These are phyloP conservation scores for Zele albiditarsus DNA, from an alignment of 2,888 invertebrate species.

Conservation along the genomic window DNA sequence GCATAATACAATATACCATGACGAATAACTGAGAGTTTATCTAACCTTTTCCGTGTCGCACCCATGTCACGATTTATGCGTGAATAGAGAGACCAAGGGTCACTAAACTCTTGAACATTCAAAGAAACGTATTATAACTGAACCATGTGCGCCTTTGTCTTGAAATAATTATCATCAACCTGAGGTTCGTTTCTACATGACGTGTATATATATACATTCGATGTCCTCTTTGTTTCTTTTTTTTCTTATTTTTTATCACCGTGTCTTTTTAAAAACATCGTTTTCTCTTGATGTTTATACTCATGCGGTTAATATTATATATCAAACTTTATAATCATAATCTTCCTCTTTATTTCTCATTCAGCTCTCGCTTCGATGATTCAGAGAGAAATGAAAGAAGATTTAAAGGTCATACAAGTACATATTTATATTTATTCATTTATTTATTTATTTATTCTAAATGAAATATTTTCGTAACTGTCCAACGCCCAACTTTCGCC, in stretches of 20 bases:
- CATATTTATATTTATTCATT: neutral
- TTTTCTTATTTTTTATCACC: neutral
- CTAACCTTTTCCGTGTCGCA: constrained; percentile 43
- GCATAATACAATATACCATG: constrained; percentile 15
- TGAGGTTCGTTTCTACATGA: neutral
- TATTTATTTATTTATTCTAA: constrained; percentile 20
- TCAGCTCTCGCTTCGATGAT: neutral
- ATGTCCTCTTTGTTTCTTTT: neutral
- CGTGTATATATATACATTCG: neutral
- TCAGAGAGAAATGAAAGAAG: neutral
- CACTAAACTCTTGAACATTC: constrained; percentile 17
- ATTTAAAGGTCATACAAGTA: constrained; percentile 10
- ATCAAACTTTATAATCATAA: neutral
- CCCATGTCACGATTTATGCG: constrained; percentile 47
- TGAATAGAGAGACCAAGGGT: constrained; percentile 30
- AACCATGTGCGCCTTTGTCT: constrained; percentile 2
- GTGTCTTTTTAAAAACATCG: neutral
- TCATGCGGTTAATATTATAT: neutral
- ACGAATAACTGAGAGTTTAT: neutral
- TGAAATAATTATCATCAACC: constrained; percentile 1
- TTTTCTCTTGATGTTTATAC: neutral
- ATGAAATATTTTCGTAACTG: constrained; percentile 35
- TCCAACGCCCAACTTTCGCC: constrained; percentile 49
- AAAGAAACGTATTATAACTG: constrained; percentile 20
- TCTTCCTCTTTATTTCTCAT: neutral